These are phyloP conservation scores for Poeciliopsis presidionis DNA, from an alignment of 2,797 vertebrate genomes.

Conservation along the genomic window DNA sequence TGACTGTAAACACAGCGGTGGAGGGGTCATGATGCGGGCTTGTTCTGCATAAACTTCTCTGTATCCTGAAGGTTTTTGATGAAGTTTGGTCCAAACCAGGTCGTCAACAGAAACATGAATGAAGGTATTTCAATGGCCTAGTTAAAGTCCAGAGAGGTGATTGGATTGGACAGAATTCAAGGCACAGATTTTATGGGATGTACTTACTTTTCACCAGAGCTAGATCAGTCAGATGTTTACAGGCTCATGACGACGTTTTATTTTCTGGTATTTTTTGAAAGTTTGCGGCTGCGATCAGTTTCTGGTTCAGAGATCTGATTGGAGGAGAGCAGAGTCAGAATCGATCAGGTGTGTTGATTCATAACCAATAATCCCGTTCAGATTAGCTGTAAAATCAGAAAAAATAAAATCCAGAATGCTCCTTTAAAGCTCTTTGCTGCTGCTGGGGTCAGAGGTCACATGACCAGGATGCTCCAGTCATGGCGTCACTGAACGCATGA, in stretches of 20 bases:
- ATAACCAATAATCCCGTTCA: not conserved
- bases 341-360: not conserved
- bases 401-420: not conserved
- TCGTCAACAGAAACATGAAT: not conserved
- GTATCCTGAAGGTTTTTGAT: not conserved
- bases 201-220: not conserved
- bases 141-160: not conserved
- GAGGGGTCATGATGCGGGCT: not conserved
- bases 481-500: conserved; percentile 31
- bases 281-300: not conserved
- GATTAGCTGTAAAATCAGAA: not conserved
- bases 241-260: not conserved
- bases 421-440: not conserved
- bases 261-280: not conserved
- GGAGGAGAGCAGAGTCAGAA: not conserved
- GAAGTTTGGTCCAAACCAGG: not conserved
- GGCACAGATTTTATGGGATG: not conserved
- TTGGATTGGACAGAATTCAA: not conserved
- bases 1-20: not conserved
- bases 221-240: not conserved
- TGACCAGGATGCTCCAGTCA: conserved; percentile 6
- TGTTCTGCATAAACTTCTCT: not conserved
- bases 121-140: not conserved
- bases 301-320: not conserved
- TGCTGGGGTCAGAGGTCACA: conserved; percentile 20